Conservation (phyloP, 2,797 vertebrate species). For the Pitangus sulphuratus region DNA sequence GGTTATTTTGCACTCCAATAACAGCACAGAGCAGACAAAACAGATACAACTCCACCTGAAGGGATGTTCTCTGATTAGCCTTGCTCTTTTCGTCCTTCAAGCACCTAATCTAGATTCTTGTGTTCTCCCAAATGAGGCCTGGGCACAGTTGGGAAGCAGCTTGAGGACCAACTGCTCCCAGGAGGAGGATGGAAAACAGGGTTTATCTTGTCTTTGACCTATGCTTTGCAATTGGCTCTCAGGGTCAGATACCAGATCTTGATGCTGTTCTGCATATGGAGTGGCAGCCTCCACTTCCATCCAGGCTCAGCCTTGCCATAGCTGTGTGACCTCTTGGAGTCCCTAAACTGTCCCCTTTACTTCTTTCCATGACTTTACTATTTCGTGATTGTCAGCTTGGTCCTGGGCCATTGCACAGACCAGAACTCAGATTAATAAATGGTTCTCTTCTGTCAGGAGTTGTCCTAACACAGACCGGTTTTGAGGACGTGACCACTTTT, state of each 20-base stretch:
- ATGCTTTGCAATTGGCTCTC: not conserved
- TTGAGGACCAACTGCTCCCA: not conserved
- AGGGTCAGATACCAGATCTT: not conserved
- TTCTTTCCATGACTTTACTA: not conserved
- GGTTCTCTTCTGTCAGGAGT: not conserved
- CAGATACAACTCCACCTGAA: not conserved
- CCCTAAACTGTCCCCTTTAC: not conserved
- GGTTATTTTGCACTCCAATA: not conserved
- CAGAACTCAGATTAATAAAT: not conserved
- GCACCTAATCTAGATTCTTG: not conserved
- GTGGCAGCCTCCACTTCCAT: not conserved
- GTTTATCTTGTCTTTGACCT: not conserved
- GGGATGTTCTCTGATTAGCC: not conserved
- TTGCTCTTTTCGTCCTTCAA: not conserved
- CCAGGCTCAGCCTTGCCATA: not conserved
- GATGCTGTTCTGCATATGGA: not conserved
- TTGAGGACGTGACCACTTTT: not conserved
- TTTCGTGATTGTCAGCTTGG: not conserved
- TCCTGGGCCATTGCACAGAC: not conserved
- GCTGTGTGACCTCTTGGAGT: not conserved
- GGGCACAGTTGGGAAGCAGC: not conserved
- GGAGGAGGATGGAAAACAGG: accelerated
- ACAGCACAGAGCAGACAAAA: not conserved
- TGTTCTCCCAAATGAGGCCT: not conserved
- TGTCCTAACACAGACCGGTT: not conserved